A percentile compares a stretch with the other conserved stretches of the same genome.
Conservation (phyloP, 2,888 invertebrate genomes). For the Trachelus troglodyta region DNA sequence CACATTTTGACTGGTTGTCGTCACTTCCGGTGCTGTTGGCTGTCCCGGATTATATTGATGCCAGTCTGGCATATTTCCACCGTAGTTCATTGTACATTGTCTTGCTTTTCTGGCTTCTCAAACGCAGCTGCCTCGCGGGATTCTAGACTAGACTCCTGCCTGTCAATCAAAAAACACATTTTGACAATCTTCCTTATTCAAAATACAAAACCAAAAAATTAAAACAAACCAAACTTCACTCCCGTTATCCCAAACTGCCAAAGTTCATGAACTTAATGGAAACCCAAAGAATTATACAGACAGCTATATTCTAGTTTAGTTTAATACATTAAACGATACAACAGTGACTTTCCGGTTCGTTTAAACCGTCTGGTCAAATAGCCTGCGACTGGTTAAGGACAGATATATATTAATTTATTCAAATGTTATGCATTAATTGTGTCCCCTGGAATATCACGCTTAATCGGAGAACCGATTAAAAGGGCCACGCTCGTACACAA, state of each 20-base stretch:
- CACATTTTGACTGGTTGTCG: slow-evolving; percentile 48
- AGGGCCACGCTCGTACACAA: neutral
- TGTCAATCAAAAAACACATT: neutral
- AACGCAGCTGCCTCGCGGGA: neutral
- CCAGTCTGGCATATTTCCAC: slow-evolving; percentile 63
- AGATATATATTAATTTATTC: neutral
- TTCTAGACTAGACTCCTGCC: neutral
- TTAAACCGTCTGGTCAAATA: neutral
- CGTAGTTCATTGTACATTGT: slow-evolving; percentile 64
- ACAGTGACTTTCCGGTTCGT: neutral
- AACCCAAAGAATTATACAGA: neutral
- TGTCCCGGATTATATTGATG: slow-evolving; percentile 61
- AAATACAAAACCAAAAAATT: neutral
- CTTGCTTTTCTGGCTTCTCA: slow-evolving; percentile 8
- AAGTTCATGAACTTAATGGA: neutral
- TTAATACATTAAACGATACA: neutral
- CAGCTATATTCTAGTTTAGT: neutral
- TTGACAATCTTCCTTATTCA: neutral
- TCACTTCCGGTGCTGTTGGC: slow-evolving; percentile 46
- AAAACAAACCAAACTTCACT: neutral
- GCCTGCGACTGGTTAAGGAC: neutral
- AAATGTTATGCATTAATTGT: neutral
- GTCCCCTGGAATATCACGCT: neutral
- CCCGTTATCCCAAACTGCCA: neutral
- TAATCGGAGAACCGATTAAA: neutral